Base-by-base conservation (phyloP, 2,888 invertebrate species). In the Eristalinus sepulchralis region DNA sequence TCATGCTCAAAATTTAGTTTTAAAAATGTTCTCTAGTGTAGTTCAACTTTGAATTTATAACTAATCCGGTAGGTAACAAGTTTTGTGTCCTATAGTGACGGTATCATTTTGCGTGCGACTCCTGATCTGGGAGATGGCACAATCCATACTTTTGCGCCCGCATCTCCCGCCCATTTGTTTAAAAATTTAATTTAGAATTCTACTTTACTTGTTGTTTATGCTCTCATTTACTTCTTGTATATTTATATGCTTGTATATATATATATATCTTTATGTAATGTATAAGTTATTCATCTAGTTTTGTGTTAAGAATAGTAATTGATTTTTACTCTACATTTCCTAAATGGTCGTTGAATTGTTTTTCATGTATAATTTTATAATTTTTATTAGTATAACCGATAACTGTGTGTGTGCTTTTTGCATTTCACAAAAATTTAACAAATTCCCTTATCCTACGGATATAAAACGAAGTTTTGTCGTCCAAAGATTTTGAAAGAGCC, bases 311-410 rank as follows among this genome's bases (percentile, higher is more conserved):
- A 71, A 64, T 75, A 83, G 59, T 83, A 86, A 86, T 83, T 86
- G 79, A 83, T 83, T 57, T 57, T 83, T 86, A 79, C 73, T 77
- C 63, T 83, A 79, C 79, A 83, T 78, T 86, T 86, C 73, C 83
- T 86, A 83, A 87, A 87, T 87, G 87, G 87, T 87, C 87, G 87
- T 87, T 87, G 87, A 87, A 83, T 87, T 83, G 68, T 72, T 77
- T 72, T 71, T 86, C 83, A 78, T 83, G 79, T 83, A 83, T 83
- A 83, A 60, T 76, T 78, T 64, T 34, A 33, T 78, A 34, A 36
- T 60, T 70, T 55, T 72, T 34, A 8, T 3, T 47, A 17, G 17
- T 47, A 33, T 72, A 82, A 79, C 78, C 73, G 53, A 83, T 76
- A 73, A 39, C 47, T 59, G 1, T 64, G 47, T 27, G 17, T 17